Percentiles rank a stretch among this genome's conserved stretches.
phyloP scores from a whole-genome alignment of 2,888 invertebrate genomes.

The Cosmia pyralina region DNA sequence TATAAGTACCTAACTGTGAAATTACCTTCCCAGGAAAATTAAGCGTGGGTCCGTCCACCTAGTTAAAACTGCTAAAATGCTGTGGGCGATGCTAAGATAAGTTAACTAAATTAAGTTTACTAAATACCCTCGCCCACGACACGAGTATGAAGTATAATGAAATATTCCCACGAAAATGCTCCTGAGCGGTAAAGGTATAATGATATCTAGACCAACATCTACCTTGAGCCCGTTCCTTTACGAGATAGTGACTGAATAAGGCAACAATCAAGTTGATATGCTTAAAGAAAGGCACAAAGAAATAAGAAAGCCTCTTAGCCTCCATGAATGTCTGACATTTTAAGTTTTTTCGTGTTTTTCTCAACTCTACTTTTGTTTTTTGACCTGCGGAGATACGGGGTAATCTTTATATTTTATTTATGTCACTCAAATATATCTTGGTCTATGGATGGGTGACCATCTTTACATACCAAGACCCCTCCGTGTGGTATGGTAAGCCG shows the following conservation, averaged over 20 bases:
- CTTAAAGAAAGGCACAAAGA: conserved; percentile 53
- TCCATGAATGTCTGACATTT: conserved; percentile 21
- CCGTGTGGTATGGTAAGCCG: too few species aligned
- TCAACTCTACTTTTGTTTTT: conserved; percentile 14
- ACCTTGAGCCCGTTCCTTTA: conserved; percentile 26
- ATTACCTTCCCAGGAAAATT: conserved; percentile 24
- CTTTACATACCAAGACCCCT: too few species aligned
- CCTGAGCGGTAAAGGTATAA: conserved; percentile 46
- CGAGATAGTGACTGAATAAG: conserved; percentile 55
- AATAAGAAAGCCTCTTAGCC: conserved; percentile 32
- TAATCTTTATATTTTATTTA: conserved; percentile 21
- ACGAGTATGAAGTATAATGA: conserved; percentile 40
- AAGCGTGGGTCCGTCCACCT: background rate
- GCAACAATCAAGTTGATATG: conserved; percentile 51
- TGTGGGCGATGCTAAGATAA: conserved; percentile 44
- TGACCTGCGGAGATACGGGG: background rate
- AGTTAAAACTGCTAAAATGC: conserved; percentile 36
- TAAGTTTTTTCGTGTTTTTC: conserved; percentile 22
- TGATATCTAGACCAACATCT: conserved; percentile 54
- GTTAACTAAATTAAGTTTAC: too few species aligned
- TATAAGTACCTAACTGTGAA: conserved; percentile 1
- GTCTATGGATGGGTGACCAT: too few species aligned
- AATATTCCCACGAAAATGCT: conserved; percentile 44
- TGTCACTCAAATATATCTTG: conserved; percentile 25
- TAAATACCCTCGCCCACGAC: conserved; percentile 39